Evolutionary conservation across 2,797 vertebrate species (phyloP), one percentile per base, ranked within the genome.

Genomic region (Trachurus trachurus): DNA sequence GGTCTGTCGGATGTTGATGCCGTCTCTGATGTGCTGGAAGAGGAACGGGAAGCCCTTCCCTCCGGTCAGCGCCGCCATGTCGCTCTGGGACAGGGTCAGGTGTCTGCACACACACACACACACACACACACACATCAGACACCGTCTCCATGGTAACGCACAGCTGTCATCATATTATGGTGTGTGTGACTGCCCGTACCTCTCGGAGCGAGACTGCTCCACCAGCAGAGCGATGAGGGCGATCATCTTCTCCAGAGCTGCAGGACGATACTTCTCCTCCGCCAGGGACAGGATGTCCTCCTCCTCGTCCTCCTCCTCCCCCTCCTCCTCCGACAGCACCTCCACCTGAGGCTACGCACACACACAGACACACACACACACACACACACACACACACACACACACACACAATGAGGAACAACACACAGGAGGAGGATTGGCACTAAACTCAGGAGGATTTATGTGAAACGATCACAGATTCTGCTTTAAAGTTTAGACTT

Each of bases 31-130:
- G 95, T 99, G 98, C 95, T 99, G 98, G 93, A 99, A 99, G 74
- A 99, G 95, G 96, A 99, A 99, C 73, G 98, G 98, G 93, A 99
- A 99, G 4, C 98, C 98, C 94, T 99, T 99, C 80, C 98, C 98
- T 83, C 98, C 98, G 0, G 98, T 99, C 93, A 99, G 94, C 1
- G 98, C 97, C 12, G 98, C 97, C 98, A 99, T 99, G 90, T 99
- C 98, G 0, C 98, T 99, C 89, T 99, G 98, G 66, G 98, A 99
- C 89, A 99, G 95, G 45, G 98, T 99, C 93, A 99, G 94, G 82
- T 99, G 98, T 92, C 98, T 99, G 90, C 65, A 90, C 89, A 37
- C 62, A 88, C 21, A 71, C 22, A 4, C 89, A 37, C 62, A 88
- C 21, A 71, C 22, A 4, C 19, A 19, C 0, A 40, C 57, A 59